A percentile compares a stretch with the other conserved stretches of the same genome.
Conservation (phyloP, 2,113 vertebrate genomes). For the Tetrao urogallus region DNA sequence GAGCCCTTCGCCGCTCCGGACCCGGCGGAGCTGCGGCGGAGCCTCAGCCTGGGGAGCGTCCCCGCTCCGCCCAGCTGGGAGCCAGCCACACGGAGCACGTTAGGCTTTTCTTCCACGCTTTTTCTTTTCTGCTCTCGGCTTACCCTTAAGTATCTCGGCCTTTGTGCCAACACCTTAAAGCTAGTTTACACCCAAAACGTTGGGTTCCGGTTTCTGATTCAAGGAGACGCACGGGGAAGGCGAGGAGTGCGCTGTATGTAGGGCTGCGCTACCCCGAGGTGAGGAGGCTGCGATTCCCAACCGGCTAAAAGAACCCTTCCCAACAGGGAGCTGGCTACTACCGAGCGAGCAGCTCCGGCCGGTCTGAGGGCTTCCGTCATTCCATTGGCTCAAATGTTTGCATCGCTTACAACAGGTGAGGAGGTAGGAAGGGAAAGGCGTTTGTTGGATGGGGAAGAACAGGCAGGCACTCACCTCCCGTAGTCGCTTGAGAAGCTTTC, state of each 20-base stretch:
- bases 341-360: not conserved
- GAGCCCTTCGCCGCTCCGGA: not conserved
- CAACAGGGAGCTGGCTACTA: no score
- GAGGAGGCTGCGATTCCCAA: not conserved
- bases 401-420: not conserved
- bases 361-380: not conserved
- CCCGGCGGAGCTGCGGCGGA: not conserved
- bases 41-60: not conserved
- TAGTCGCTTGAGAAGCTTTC: not conserved
- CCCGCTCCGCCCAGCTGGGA: no score
- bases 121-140: not conserved
- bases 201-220: fast-evolving
- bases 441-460: not conserved
- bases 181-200: not conserved
- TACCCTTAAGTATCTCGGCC: not conserved
- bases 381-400: no score
- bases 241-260: not conserved
- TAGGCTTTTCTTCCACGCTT: not conserved
- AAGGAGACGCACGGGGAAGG: not conserved
- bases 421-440: not conserved
- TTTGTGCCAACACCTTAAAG: not conserved
- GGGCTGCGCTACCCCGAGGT: not conserved
- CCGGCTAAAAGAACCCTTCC: not conserved
- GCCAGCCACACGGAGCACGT: fast-evolving
- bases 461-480: not conserved